Percentiles rank a stretch among this genome's conserved stretches.
Conservation (phyloP, 2,797 vertebrate genomes). For the Lycodopsis pacificus region DNA sequence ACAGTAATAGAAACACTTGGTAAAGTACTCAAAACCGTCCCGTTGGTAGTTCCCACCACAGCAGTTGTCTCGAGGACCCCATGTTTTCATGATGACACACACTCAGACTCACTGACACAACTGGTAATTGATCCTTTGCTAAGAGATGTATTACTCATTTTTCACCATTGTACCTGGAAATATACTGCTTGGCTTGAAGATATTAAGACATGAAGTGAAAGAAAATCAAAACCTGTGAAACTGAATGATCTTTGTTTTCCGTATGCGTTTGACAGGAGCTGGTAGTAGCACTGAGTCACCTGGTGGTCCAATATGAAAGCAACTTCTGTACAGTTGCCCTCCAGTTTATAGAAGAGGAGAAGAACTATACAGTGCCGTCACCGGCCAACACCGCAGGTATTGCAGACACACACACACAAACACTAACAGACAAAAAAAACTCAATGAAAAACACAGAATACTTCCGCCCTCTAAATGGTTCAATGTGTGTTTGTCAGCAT, state of each 20-base stretch:
- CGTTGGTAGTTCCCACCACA: not conserved
- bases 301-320: slow-evolving; percentile 97
- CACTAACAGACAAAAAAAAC: too few species aligned
- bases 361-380: slow-evolving; percentile 93
- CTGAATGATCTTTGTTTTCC: not conserved
- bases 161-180: not conserved
- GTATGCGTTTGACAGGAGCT: slow-evolving; percentile 87
- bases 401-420: not conserved
- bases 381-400: slow-evolving; percentile 90
- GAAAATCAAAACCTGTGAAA: not conserved
- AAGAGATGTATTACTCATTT: not conserved
- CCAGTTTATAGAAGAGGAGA: slow-evolving; percentile 98
- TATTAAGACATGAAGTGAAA: not conserved
- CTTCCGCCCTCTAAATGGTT: not conserved
- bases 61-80: not conserved
- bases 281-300: slow-evolving; percentile 96
- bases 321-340: slow-evolving; percentile 98
- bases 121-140: too few species aligned
- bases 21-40: too few species aligned
- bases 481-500: not conserved
- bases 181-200: not conserved
- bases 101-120: not conserved
- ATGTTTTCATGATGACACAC: not conserved
- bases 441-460: too few species aligned
- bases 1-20: too few species aligned